Base-by-base conservation (phyloP, 1,140 invertebrate species). In the Procambarus clarkii region DNA sequence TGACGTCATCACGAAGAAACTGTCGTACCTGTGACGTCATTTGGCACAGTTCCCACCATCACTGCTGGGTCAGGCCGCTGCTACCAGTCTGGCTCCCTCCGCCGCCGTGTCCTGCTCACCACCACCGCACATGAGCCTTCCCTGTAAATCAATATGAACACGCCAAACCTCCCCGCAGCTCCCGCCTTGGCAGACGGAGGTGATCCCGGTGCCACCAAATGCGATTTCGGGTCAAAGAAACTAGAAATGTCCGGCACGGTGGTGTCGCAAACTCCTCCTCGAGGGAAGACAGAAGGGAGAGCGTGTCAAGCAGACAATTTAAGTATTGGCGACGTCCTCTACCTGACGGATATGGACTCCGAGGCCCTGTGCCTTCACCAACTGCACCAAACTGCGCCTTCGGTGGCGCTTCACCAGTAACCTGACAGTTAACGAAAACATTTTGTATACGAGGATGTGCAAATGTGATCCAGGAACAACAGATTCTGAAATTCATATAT, bases 271-370 rank as follows among this genome's bases (percentile, higher is more conserved):
- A 48, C 15, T 44, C 24, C 9, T 4, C n/a, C 48, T 48, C 46
- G 74, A 3, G 71, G 13, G 48, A n/a, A 13, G 54, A 64, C 34
- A 15, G 60, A n/a, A n/a, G 82, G 9, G 82, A 11, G 34, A 60
- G 64, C 0, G 74, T 45, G 58, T 34, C 60, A 44, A 46, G 64
- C 34, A 11, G 45, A 64, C n/a, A 71, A 7, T n/a, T 18, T 86
- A 24, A 86, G 34, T 58, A n/a, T 86, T n/a, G 21, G n/a, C 11
- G 84, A 86, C 24, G 69, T 86, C 2, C 71, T 86, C 45, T 86
- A 86, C 84, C 71, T 86, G 44, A 86, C 84, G 11, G 84, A 86
- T 34, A 76, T 86, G 84, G 84, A 86, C n/a, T 86, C 84, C 24
- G 84, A 86, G 48, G 84, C 71, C 2, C 18, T 86, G 74, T 86